phyloP scores from a whole-genome alignment of 2,888 invertebrate genomes.

The Copidosoma aretas region DNA sequence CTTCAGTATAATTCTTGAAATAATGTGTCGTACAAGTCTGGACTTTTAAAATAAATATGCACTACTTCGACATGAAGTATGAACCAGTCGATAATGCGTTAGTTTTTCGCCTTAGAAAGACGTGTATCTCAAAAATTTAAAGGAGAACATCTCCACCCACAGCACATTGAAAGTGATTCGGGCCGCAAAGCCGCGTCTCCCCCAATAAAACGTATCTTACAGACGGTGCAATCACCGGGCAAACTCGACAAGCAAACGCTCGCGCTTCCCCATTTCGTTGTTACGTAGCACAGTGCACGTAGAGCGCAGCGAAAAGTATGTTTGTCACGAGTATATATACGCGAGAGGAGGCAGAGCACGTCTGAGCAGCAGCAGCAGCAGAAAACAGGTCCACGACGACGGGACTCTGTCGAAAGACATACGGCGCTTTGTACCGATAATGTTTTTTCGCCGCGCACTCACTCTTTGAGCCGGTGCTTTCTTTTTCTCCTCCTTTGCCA shows the following conservation, averaged over 20 bases:
- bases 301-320: slow-evolving; percentile 1
- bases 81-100: too few species aligned
- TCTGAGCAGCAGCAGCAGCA: background rate
- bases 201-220: background rate
- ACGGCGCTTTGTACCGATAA: slow-evolving; percentile 31
- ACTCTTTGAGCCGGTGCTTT: background rate
- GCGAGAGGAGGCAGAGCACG: too few species aligned
- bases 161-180: background rate
- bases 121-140: too few species aligned
- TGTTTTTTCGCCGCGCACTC: slow-evolving; percentile 12
- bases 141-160: background rate
- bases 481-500: background rate
- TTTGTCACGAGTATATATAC: slow-evolving; percentile 16
- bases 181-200: background rate
- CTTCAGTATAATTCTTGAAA: too few species aligned
- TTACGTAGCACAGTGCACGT: background rate
- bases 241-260: slow-evolving; percentile 12
- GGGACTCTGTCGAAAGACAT: slow-evolving; percentile 26
- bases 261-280: too few species aligned
- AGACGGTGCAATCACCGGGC: background rate
- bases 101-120: too few species aligned
- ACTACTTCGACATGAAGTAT: too few species aligned
- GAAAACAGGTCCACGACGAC: slow-evolving; percentile 6
- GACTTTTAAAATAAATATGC: too few species aligned
- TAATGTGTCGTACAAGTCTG: too few species aligned